Evolutionary conservation across 2,113 vertebrate genomes (phyloP), one percentile per base, ranked within the genome.

Genomic region (Ailuropoda melanoleuca): DNA sequence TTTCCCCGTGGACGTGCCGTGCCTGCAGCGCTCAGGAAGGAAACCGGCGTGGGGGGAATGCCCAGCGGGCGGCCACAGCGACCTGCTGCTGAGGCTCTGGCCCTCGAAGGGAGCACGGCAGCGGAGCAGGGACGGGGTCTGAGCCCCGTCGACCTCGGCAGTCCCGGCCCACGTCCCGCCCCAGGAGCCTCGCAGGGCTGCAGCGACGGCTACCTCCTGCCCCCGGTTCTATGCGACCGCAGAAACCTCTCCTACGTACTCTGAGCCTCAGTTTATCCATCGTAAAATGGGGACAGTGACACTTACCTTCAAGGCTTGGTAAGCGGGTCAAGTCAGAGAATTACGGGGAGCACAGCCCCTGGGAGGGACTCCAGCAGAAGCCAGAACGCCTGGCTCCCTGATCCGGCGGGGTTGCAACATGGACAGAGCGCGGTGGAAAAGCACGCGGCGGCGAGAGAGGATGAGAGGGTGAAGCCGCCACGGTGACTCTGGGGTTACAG

Each of bases 191-290:
- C 39, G 29, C 23, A 85, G 37, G 64, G 74, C 24, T 48, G 50
- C n/a, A 91, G 29, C 68, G 78, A 8, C 88, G n/a, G n/a, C n/a
- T n/a, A n/a, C n/a, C 62, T 53, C 62, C 50, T 46, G n/a, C 3
- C 70, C 19, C 87, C n/a, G n/a, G 62, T 10, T 86, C 77, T 84
- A 24, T 34, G 14, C 29, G 83, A 90, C 78, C 86, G 58, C 1
- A 50, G 3, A 89, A 62, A 75, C 86, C n/a, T 74, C 89, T 39
- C n/a, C n/a, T 50, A 78, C 60, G 39, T 53, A 56, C 43, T 89
- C 26, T n/a, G 81, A 90, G 34, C 77, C 81, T 96, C 72, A 58
- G 34, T 70, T 55, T 84, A 92, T 31, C 39, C 53, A 68, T 37
- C 48, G 48, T 60, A 83, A 94, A 94, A 90, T 58, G 46, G 23